Percentiles rank a stretch among this genome's conserved stretches.
These are phyloP conservation scores for Myopa testacea DNA, from an alignment of 2,888 invertebrate genomes.

Conservation along the genomic window DNA sequence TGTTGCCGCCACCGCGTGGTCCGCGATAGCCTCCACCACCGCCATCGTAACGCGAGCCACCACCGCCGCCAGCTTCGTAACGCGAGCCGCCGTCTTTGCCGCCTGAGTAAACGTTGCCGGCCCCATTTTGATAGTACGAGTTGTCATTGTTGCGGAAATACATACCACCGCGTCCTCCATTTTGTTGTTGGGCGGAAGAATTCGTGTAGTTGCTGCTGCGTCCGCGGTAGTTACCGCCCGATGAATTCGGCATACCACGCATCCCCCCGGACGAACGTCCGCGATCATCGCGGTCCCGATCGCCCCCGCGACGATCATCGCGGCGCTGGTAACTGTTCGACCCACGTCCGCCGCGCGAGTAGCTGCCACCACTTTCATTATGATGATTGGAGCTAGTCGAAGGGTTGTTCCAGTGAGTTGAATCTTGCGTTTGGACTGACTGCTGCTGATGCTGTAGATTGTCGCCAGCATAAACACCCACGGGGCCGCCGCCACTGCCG, in stretches of 20 bases:
- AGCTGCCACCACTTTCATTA: slow-evolving; percentile 43
- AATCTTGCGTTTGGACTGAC: slow-evolving; percentile 44
- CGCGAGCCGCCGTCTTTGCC: slow-evolving; percentile 55
- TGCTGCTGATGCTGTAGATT: slow-evolving; percentile 47
- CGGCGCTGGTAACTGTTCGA: slow-evolving; percentile 51
- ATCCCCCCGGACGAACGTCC: slow-evolving; percentile 45
- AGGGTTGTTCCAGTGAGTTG: slow-evolving; percentile 52
- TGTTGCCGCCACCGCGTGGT: slow-evolving; percentile 57
- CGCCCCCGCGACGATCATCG: slow-evolving; percentile 53
- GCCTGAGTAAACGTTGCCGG: slow-evolving; percentile 50
- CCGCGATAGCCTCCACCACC: slow-evolving; percentile 59
- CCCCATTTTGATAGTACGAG: slow-evolving; percentile 55
- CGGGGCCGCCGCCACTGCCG: slow-evolving; percentile 5
- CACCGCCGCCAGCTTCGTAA: slow-evolving; percentile 55
- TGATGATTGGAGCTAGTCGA: slow-evolving; percentile 40
- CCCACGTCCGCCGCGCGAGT: slow-evolving; percentile 50
- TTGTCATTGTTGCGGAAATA: slow-evolving; percentile 66
- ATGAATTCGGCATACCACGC: slow-evolving; percentile 29
- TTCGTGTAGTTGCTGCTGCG: slow-evolving; percentile 50
- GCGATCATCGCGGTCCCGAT: slow-evolving; percentile 56
- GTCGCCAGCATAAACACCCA: slow-evolving; percentile 42
- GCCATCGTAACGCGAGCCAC: slow-evolving; percentile 57
- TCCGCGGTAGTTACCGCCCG: slow-evolving; percentile 46
- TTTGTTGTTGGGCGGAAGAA: slow-evolving; percentile 52
- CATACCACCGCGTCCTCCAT: slow-evolving; percentile 58